These are phyloP conservation scores for Ormyrus labotus DNA, from an alignment of 2,888 invertebrate species.

Conservation along the genomic window DNA sequence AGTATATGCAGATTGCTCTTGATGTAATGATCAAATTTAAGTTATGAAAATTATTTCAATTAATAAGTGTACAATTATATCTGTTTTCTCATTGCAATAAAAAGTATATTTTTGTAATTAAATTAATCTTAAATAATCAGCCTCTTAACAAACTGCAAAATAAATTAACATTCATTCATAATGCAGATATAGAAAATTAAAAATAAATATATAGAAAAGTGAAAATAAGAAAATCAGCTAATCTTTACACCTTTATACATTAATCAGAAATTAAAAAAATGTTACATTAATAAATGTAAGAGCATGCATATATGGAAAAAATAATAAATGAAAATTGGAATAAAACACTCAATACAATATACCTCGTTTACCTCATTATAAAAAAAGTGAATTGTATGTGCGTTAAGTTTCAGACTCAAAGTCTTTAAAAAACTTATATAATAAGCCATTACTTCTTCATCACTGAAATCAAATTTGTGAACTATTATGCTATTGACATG, in stretches of 20 bases:
- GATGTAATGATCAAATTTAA: too few relatives aligned
- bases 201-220: too few relatives aligned
- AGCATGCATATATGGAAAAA: constrained; percentile 34
- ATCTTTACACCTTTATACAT: neutral
- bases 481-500: constrained; percentile 99
- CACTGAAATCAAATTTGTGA: constrained; percentile 99
- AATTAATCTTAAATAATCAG: too few relatives aligned
- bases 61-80: too few relatives aligned
- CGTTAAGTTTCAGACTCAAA: constrained; percentile 96
- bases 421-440: constrained; percentile 99
- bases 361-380: constrained; percentile 92
- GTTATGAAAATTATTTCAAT: too few relatives aligned
- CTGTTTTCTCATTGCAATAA: too few relatives aligned
- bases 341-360: constrained; percentile 52
- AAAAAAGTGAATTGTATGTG: constrained; percentile 99
- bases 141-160: too few relatives aligned
- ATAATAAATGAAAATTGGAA: constrained; percentile 48
- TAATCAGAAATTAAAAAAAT: neutral
- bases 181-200: too few relatives aligned
- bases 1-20: too few relatives aligned
- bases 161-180: too few relatives aligned
- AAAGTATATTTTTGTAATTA: neutral
- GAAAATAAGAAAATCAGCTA: too few relatives aligned
- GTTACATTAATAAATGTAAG: constrained; percentile 9
- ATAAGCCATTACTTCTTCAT: constrained; percentile 99